A percentile compares a stretch with the other conserved stretches of the same genome.
Evolutionary conservation across 1,140 invertebrate species (phyloP).

Genomic region (Orius laevigatus): DNA sequence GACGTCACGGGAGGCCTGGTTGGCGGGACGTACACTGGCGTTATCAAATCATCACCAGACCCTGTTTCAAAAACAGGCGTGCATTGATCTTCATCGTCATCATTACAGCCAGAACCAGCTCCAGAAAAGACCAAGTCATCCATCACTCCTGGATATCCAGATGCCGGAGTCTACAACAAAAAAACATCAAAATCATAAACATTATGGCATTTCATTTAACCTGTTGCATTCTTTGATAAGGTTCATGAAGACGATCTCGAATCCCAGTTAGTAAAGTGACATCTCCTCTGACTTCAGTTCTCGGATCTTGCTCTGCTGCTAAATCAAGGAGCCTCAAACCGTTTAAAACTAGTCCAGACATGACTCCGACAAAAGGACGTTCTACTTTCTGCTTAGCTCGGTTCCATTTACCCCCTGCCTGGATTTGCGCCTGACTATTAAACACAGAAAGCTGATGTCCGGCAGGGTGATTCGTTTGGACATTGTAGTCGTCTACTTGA

Average conservation of each 20-base stretch:
- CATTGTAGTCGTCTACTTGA: constrained; percentile 79
- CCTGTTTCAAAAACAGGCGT: constrained; percentile 64
- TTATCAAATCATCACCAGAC: constrained; percentile 70
- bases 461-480: constrained; percentile 61
- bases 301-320: constrained; percentile 60
- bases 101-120: constrained; percentile 70
- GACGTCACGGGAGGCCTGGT: constrained; percentile 28
- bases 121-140: constrained; percentile 80
- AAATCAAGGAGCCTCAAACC: constrained; percentile 68
- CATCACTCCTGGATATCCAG: constrained; percentile 54
- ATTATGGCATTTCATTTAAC: constrained; percentile 28
- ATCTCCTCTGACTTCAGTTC: constrained; percentile 53
- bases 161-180: constrained; percentile 56
- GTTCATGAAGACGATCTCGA: constrained; percentile 45
- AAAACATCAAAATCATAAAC: background rate
- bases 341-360: constrained; percentile 78
- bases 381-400: constrained; percentile 47
- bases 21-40: constrained; percentile 74
- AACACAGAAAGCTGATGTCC: constrained; percentile 78
- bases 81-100: constrained; percentile 73
- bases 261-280: constrained; percentile 54
- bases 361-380: constrained; percentile 64
- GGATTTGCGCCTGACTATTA: constrained; percentile 78
- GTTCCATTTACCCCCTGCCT: constrained; percentile 75
- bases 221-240: constrained; percentile 65